A percentile compares a stretch with the other conserved stretches of the same genome.
Conservation (phyloP, 1,140 invertebrate species). For the Nasonia giraulti region DNA sequence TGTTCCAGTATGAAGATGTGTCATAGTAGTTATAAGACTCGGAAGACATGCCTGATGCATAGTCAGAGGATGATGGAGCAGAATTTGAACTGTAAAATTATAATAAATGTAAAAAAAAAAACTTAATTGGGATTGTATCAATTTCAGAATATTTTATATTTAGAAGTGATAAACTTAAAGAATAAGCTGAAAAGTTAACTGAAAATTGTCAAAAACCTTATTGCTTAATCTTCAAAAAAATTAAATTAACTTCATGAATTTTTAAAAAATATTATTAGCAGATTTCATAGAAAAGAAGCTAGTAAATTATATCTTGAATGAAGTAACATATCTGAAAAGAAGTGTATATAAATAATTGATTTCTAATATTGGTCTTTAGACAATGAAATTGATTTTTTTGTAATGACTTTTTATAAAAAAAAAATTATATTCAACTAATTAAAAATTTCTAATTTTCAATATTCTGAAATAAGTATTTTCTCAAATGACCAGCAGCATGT, state of each 20-base stretch:
- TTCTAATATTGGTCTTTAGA: background rate
- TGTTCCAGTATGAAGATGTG: slow-evolving; percentile 73
- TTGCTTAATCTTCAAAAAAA: too few species aligned
- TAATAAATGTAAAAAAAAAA: slow-evolving; percentile 44
- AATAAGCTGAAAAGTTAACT: background rate
- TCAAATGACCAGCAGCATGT: background rate
- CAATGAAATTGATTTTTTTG: background rate
- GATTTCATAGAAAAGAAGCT: too few species aligned
- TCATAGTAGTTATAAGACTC: slow-evolving; percentile 73
- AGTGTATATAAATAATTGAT: background rate
- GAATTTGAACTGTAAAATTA: slow-evolving; percentile 65
- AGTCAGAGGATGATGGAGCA: slow-evolving; percentile 69
- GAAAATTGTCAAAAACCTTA: background rate
- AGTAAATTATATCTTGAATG: too few species aligned
- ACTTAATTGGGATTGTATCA: slow-evolving; percentile 30
- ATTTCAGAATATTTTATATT: slow-evolving; percentile 44
- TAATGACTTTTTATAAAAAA: background rate
- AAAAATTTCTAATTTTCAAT: slow-evolving; percentile 19
- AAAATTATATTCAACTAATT: background rate
- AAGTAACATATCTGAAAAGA: background rate
- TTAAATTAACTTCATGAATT: too few species aligned
- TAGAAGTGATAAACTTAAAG: slow-evolving; percentile 38
- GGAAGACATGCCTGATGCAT: slow-evolving; percentile 67
- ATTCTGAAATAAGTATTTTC: slow-evolving; percentile 15
- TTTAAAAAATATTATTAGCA: too few species aligned